Evolutionary conservation across 2,113 vertebrate species (phyloP), one percentile per base, ranked within the genome.

Genomic region (Hyaena hyaena): DNA sequence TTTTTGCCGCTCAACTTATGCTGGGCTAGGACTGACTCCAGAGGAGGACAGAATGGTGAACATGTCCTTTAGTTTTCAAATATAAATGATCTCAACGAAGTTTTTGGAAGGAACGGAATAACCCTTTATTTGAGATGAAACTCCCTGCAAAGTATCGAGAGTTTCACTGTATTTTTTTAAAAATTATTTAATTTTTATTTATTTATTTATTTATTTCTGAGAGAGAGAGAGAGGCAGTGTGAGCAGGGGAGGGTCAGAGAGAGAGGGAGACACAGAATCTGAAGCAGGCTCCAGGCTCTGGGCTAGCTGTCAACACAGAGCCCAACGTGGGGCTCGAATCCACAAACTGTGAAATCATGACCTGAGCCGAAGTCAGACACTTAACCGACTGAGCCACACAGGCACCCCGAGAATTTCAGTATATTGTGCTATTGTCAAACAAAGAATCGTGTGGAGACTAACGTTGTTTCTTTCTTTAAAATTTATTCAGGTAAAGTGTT

Each of bases 101-200:
- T 31, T 71, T 92, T 73, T 48, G 5, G 77, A 88, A 92, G 43
- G 33, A 89, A 53, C 24, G 80, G 69, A 53, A 77, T 63, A 80
- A 65, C 80, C 65, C 84, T 83, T 93, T 33, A 94, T 82, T 95
- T 95, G 24, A 93, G 19, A 55, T 95, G 90, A 88, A 96, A 65
- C 6, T 80, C 17, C 71, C 63, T 89, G 63, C 1, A 71, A 93
- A 53, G 16, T 82, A 31, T 81, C 58, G 58, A 92, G 83, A 76
- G 63, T 33, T 88, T 88, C 65, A 16, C 39, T 39, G 39, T 39
- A 39, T 39, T 39, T 39, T 39, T 39, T 39, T 3, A 39, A 39
- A 39, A 39, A 39, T 39, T 39, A 39, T 39, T 39, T 39, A 39
- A 39, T 39, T 39, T 39, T 39, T 39, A 39, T 39, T 39, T 39